These are phyloP conservation scores for Gymnobelideus leadbeateri DNA, from an alignment of 2,113 vertebrate species.

Conservation along the genomic window DNA sequence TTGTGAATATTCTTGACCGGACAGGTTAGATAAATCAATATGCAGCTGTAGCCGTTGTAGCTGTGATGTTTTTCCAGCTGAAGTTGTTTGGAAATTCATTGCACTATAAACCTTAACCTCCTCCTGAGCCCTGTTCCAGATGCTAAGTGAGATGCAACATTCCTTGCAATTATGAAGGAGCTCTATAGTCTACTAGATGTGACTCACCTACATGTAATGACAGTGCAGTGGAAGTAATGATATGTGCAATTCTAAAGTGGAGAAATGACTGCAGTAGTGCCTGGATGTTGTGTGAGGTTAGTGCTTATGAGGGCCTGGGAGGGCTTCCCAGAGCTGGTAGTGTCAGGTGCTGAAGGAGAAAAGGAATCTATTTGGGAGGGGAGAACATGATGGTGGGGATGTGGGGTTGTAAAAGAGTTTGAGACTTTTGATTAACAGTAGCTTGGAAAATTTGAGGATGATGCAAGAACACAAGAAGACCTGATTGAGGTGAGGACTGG, in stretches of 20 bases:
- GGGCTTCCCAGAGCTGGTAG: neutral
- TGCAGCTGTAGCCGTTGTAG: neutral
- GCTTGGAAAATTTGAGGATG: slow-evolving; percentile 25
- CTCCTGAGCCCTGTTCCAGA: neutral
- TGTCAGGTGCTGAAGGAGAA: neutral
- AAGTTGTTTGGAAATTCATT: neutral
- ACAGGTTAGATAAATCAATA: neutral
- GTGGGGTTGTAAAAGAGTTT: neutral
- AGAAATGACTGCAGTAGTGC: neutral
- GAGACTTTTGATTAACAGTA: neutral
- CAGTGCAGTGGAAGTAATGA: neutral
- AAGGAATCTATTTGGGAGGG: too few species aligned
- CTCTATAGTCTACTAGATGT: neutral
- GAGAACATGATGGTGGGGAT: neutral
- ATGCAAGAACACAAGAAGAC: slow-evolving; percentile 17
- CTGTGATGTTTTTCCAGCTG: neutral
- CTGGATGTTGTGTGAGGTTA: neutral
- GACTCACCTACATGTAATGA: neutral
- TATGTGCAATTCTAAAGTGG: neutral
- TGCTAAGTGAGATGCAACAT: neutral
- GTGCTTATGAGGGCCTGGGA: neutral
- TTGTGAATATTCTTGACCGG: neutral
- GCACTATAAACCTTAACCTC: neutral
- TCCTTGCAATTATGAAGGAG: neutral
- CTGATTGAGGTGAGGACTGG: slow-evolving; percentile 13